Evolutionary conservation across 2,797 vertebrate genomes (phyloP), one percentile per base, ranked within the genome.

Genomic region (Malacoraja senta): DNA sequence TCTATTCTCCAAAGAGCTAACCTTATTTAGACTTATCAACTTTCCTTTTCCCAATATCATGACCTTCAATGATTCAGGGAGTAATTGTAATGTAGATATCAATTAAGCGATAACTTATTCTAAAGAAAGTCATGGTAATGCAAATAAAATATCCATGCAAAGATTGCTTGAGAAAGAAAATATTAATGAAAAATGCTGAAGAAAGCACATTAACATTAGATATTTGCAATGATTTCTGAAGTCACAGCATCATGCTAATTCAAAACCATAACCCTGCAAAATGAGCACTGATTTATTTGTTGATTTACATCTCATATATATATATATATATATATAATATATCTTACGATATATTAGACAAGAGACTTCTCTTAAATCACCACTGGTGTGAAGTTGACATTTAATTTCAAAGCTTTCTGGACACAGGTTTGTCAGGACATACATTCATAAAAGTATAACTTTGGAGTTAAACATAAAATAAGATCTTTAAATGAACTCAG

Each of bases 381-480:
- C 32, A 74, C 53, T 29, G 38, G 90, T 74, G 68, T 74, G 38
- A 92, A 76, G 63, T 63, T 21, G 61, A 88, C n/a, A 88, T 35
- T 88, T 13, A 91, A 44, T 91, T 91, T 38, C 53, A 53, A 53
- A 76, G 35, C 58, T 92, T 44, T 76, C 58, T 74, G 72, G 71
- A n/a, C 24, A 61, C 83, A 68, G 65, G 26, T 92, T 92, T 76
- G 63, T 32, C 84, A 92, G 24, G 38, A 76, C 35, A 53, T 76
- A 72, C 90, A 92, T 92, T 92, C 90, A 76, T 92, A 92, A 74
- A 92, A 76, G 10, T 44, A 38, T 38, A 92, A 88, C 84, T 68
- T 88, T 88, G 29, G 35, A 68, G 63, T 7, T 29, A 71, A 91
- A 91, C 88, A 91, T 65, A 71, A 91, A 35, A 38, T 1, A 86